These are phyloP conservation scores for Megalurothrips usitatus DNA, from an alignment of 2,888 invertebrate genomes.

Conservation along the genomic window DNA sequence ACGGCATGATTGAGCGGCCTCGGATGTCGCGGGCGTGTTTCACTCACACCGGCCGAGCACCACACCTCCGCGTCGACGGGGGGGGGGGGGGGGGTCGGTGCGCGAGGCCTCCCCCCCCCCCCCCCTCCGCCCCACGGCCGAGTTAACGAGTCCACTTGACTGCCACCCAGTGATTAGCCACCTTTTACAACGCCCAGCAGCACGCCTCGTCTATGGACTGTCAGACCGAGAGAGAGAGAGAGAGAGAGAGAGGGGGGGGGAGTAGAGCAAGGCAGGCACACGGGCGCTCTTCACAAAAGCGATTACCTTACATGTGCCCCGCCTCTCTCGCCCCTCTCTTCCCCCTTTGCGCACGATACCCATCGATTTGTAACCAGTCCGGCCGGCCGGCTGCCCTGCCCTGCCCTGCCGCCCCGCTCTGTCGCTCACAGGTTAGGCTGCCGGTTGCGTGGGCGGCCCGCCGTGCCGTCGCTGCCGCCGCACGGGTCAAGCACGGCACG, in stretches of 20 bases:
- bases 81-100: too few relatives aligned
- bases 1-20: neutral
- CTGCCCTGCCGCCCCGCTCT: too few relatives aligned
- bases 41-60: neutral
- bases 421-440: too few relatives aligned
- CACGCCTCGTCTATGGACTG: neutral
- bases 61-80: too few relatives aligned
- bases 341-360: neutral
- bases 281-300: neutral
- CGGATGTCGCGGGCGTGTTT: neutral
- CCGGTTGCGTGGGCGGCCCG: too few relatives aligned
- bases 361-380: neutral
- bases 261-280: neutral
- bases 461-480: too few relatives aligned
- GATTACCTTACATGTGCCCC: neutral
- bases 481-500: too few relatives aligned
- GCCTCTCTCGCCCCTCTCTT: neutral
- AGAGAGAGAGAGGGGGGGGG: neutral
- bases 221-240: neutral
- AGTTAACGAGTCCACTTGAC: slow-evolving; percentile 16
- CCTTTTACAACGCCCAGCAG: neutral
- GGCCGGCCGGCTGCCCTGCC: neutral
- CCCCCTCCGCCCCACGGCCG: neutral
- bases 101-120: neutral
- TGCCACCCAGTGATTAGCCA: neutral